A percentile compares a stretch with the other conserved stretches of the same genome.
These are phyloP conservation scores for Urocitellus parryii DNA, from an alignment of 2,113 vertebrate species.

Conservation along the genomic window DNA sequence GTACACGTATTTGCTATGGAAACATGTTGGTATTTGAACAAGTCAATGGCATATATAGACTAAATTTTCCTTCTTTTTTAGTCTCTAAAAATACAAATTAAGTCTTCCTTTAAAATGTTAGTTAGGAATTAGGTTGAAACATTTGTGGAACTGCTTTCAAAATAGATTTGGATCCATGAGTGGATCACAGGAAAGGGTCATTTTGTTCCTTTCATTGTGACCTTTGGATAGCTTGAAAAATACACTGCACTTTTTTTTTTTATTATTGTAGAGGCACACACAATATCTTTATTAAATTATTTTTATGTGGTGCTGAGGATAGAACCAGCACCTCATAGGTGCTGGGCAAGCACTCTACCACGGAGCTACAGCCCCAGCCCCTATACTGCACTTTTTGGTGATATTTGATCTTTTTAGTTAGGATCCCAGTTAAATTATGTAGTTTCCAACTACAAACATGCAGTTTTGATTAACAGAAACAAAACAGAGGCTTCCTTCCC, in stretches of 20 bases:
- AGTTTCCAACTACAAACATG: neutral
- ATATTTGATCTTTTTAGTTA: neutral
- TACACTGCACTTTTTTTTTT: neutral
- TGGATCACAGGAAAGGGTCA: neutral
- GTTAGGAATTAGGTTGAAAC: neutral
- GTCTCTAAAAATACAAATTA: conserved; percentile 18
- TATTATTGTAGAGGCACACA: too few species aligned
- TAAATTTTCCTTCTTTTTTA: conserved; percentile 14
- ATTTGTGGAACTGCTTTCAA: neutral
- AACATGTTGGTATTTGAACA: conserved; percentile 50
- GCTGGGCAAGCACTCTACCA: too few species aligned
- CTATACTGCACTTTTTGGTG: neutral
- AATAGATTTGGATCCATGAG: neutral
- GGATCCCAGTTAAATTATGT: neutral
- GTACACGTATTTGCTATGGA: conserved; percentile 29
- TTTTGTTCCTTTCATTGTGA: neutral
- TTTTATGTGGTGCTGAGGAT: too few species aligned
- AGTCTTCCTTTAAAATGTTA: neutral
- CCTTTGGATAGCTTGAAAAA: conserved; percentile 25
- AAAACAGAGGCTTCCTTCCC: conserved; percentile 30
- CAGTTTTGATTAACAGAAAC: conserved; percentile 49
- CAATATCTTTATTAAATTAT: too few species aligned
- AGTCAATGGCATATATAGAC: neutral
- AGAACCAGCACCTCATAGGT: too few species aligned
- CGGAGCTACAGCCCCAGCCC: too few species aligned